Percentiles rank a stretch among this genome's conserved stretches.
Evolutionary conservation across 2,888 invertebrate species (phyloP).

Genomic region (Pammene aurita): DNA sequence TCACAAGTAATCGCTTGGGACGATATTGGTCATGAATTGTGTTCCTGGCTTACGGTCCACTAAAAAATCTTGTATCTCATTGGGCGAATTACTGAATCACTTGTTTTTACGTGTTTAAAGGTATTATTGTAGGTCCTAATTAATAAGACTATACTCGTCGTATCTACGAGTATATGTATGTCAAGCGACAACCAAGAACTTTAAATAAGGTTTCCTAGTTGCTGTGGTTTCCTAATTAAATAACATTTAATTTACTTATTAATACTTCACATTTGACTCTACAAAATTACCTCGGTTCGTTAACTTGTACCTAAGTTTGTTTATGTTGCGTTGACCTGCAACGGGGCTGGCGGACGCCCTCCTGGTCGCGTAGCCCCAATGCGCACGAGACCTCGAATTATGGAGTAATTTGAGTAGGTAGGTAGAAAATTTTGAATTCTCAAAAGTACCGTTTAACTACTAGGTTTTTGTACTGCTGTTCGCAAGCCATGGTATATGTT

Average conservation of each 20-base stretch:
- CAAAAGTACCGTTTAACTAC: constrained; percentile 39
- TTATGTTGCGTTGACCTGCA: constrained; percentile 23
- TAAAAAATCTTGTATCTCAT: too few relatives aligned
- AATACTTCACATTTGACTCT: neutral
- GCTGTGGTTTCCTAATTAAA: neutral
- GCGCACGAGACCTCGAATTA: constrained; percentile 49
- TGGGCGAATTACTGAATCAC: too few relatives aligned
- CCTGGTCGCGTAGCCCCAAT: constrained; percentile 43
- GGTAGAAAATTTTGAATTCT: constrained; percentile 42
- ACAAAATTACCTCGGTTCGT: too few relatives aligned
- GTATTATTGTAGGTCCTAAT: too few relatives aligned
- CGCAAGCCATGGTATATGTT: constrained; percentile 5
- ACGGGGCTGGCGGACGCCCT: constrained; percentile 30
- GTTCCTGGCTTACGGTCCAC: too few relatives aligned
- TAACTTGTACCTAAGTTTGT: constrained; percentile 13
- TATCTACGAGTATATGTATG: too few relatives aligned
- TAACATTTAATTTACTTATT: neutral
- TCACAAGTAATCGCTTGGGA: too few relatives aligned
- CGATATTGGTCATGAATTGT: too few relatives aligned
- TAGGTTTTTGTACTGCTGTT: constrained; percentile 7
- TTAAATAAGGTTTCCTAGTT: neutral
- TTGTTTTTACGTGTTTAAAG: too few relatives aligned
- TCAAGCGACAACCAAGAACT: too few relatives aligned
- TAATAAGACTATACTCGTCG: too few relatives aligned
- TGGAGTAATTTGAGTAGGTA: constrained; percentile 50